phyloP scores from a whole-genome alignment of 2,113 vertebrate species.

The Psittacus erithacus region DNA sequence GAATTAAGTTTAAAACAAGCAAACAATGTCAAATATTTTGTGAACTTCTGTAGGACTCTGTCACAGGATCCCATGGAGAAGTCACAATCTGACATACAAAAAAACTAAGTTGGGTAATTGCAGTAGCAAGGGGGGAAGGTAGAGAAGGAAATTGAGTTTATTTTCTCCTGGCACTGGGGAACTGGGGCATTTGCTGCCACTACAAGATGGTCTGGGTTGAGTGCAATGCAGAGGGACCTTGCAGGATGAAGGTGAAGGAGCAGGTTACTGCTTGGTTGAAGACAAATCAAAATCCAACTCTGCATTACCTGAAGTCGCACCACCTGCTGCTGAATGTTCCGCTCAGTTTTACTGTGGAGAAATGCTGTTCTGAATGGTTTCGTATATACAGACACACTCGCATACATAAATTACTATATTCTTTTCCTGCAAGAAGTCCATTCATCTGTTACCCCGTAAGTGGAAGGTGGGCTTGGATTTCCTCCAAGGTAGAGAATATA shows the following conservation, averaged over 20 bases:
- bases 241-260: background rate
- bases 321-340: background rate
- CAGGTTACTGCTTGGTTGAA: background rate
- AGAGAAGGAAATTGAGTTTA: background rate
- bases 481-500: background rate
- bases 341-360: background rate
- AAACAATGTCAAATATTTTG: background rate
- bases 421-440: background rate
- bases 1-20: background rate
- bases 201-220: background rate
- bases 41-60: background rate
- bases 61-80: background rate
- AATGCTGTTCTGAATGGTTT: background rate
- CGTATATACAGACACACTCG: rapidly evolving
- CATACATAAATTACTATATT: background rate
- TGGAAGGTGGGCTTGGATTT: background rate
- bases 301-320: background rate
- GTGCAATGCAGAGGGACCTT: background rate
- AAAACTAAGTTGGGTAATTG: background rate
- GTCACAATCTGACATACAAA: background rate
- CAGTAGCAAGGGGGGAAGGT: background rate
- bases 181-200: background rate
- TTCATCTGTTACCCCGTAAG: background rate
- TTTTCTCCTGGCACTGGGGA: background rate
- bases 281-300: background rate